Base-by-base conservation (phyloP, 2,797 vertebrate genomes). In the Mus spretus region DNA sequence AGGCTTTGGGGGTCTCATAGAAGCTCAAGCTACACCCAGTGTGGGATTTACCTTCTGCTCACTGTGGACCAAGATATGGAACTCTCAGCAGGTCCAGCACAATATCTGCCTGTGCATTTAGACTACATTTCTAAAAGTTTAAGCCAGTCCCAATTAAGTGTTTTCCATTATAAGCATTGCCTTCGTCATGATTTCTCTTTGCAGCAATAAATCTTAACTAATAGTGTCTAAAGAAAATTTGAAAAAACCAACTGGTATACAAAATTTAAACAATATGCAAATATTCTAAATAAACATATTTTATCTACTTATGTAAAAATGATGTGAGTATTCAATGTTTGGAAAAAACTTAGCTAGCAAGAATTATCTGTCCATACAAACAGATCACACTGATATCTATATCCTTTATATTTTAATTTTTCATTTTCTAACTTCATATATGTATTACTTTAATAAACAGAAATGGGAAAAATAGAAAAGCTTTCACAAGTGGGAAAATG, bases 331-430 rank as follows among this genome's bases (percentile, higher is more conserved):
- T 90, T 82, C 55, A 91, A 82, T 67, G 67, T 89, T 89, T 81
- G 3, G 72, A 75, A 67, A 70, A 59, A 77, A 34, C 2, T 5
- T 22, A 57, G 50, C 53, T 53, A 86, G 47, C 85, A 75, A 50
- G 15, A 81, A 28, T 79, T 86, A n/a, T 8, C 8, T 93, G 11
- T 75, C 1, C n/a, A 5, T 93, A 82, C 0, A 67, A 22, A 78
- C 1, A 22, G 17, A 94, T 57, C 59, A 81, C 47, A 34, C 75
- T 72, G 34, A 50, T 90, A 3, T 83, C 5, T 34, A 44, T 61
- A 78, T 4, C 94, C 31, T 78, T 91, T 91, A 40, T 4, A 47
- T 10, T 77, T 95, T 72, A 75, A 67, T 89, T 88, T 90, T 78
- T 40, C 91, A 2, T 44, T 59, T 93, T 91, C 67, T 53, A 80